A percentile compares a stretch with the other conserved stretches of the same genome.
These are phyloP conservation scores for Lepidochitona cinerea DNA, from an alignment of 2,888 invertebrate species.

Conservation along the genomic window DNA sequence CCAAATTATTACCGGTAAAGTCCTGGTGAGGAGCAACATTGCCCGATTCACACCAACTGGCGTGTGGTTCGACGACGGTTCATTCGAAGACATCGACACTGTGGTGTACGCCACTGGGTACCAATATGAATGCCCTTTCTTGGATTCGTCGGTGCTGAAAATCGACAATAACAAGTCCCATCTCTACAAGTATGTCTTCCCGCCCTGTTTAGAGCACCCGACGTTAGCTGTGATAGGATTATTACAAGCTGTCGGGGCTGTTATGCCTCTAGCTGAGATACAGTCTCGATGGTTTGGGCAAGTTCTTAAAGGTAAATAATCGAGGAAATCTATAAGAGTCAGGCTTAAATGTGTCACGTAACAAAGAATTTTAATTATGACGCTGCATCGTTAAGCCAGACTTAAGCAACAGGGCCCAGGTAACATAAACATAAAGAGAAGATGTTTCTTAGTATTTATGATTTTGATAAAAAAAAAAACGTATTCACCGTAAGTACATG, in stretches of 20 bases:
- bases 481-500: too few relatives aligned
- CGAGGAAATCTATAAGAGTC: too few relatives aligned
- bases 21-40: conserved; percentile 64
- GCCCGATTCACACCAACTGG: conserved; percentile 46
- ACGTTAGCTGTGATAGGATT: conserved; percentile 68
- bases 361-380: too few relatives aligned
- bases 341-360: too few relatives aligned
- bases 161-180: conserved; percentile 62
- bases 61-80: conserved; percentile 64
- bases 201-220: conserved; percentile 59
- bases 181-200: conserved; percentile 71
- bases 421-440: too few relatives aligned
- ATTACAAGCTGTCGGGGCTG: conserved; percentile 72
- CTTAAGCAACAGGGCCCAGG: too few relatives aligned
- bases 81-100: conserved; percentile 55
- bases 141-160: conserved; percentile 49
- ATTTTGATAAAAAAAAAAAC: too few relatives aligned
- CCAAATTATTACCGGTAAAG: conserved; percentile 69
- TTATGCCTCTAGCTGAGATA: conserved; percentile 72
- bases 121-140: conserved; percentile 67
- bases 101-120: conserved; percentile 72
- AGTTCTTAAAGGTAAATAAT: conserved; percentile 57
- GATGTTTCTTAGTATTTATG: too few relatives aligned
- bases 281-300: conserved; percentile 65
- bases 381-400: too few relatives aligned